Evolutionary conservation across 1,140 invertebrate species (phyloP).

Genomic region (Sycophaga agraensis): DNA sequence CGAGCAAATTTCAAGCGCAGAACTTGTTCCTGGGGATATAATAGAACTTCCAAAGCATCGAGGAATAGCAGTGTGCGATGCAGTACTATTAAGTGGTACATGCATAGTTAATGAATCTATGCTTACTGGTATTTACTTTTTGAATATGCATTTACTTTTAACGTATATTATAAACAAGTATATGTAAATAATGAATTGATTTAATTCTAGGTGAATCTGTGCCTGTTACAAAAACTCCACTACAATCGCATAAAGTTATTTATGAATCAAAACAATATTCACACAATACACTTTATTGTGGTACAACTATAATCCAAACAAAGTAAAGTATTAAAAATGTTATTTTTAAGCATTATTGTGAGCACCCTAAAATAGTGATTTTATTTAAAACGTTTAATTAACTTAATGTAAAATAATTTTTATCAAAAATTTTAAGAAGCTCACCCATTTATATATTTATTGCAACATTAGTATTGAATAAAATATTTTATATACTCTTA

Average conservation of each 20-base stretch:
- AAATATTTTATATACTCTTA: no score
- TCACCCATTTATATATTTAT: no score
- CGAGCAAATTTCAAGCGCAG: slow-evolving; percentile 60
- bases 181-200: no score
- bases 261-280: slow-evolving; percentile 51
- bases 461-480: no score
- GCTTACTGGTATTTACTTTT: slow-evolving; percentile 76
- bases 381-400: no score
- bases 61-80: slow-evolving; percentile 87
- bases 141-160: no score
- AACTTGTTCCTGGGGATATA: slow-evolving; percentile 91
- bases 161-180: no score
- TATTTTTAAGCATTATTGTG: no score
- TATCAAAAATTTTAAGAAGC: no score
- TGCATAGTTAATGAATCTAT: slow-evolving; percentile 96
- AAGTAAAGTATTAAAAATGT: no score
- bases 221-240: slow-evolving; percentile 52
- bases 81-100: slow-evolving; percentile 81
- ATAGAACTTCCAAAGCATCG: slow-evolving; percentile 84
- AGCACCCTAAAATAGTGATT: no score
- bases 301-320: slow-evolving; percentile 55
- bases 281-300: slow-evolving; percentile 53
- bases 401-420: no score
- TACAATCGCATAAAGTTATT: slow-evolving; percentile 42
- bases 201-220: slow-evolving; percentile 49